These are phyloP conservation scores for Seriola quinqueradiata DNA, from an alignment of 2,113 vertebrate genomes.

Conservation along the genomic window DNA sequence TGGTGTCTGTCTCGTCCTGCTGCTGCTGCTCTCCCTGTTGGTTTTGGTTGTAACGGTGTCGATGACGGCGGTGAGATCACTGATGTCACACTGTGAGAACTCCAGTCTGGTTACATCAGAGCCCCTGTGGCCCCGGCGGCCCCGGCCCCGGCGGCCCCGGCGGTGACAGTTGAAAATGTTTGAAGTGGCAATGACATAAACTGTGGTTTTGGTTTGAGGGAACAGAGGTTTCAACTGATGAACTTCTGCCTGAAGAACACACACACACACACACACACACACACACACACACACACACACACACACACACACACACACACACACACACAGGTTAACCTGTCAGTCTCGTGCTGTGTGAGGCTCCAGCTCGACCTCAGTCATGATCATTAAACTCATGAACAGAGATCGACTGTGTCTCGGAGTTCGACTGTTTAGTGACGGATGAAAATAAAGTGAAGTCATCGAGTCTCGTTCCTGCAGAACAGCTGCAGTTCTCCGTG, in stretches of 20 bases:
- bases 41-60: neutral
- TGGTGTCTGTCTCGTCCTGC: too few species aligned
- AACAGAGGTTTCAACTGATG: too few species aligned
- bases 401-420: neutral
- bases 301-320: neutral
- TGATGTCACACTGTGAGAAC: neutral
- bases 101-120: neutral
- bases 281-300: neutral
- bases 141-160: too few species aligned
- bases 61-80: neutral
- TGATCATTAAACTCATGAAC: neutral
- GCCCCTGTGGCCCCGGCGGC: too few species aligned
- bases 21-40: neutral
- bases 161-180: neutral
- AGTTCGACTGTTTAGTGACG: too few species aligned
- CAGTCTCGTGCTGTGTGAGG: neutral
- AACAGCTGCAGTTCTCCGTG: too few species aligned
- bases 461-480: neutral
- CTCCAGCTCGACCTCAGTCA: too few species aligned
- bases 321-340: too few species aligned
- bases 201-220: constrained; percentile 8
- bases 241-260: neutral
- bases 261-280: too few species aligned
- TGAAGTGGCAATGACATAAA: constrained; percentile 1
- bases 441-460: neutral